Base-by-base conservation (phyloP, 2,888 invertebrate species). In the Heteropelma amictum region DNA sequence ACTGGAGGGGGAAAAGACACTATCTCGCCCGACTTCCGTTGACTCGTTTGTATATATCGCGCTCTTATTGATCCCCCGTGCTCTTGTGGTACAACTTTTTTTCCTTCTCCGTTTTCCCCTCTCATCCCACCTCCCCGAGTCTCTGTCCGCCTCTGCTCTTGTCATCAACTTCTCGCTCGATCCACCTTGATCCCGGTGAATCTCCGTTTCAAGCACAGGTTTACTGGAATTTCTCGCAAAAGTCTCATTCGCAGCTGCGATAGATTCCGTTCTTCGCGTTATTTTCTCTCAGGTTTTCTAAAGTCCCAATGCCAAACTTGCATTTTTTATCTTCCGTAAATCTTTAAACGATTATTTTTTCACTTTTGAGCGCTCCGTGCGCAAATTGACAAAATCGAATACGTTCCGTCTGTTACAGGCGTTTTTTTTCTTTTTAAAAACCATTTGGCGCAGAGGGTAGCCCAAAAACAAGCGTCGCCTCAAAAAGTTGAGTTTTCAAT, bases 31-130 rank as follows among this genome's bases (percentile, higher is more conserved):
- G 79, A 84, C 83, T 84, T 86, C 83, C 84, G 86, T 81, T 80
- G 81, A 81, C 80, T 82, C 83, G 84, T 84, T 83, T 86, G 82
- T 83, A 81, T 83, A 83, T 83, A 82, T 81, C 80, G 80, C n/a
- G 79, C 84, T 82, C 83, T 85, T 86, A 86, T 85, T 86, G 86
- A 86, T 86, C 85, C 79, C 80, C 79, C 75, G 79, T 80, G 77
- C 78, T 72, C 64, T 53, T 7, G 28, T 67, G 72, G 67, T 67
- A 71, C 67, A 56, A 64, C 69, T 74, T 73, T 73, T 76, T 79
- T 42, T 54, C 67, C 42, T 5, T 51, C 40, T 49, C 56, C 75
- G 21, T 54, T 30, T 60, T 45, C 42, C 51, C 65, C 30, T 65
- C 71, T 68, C 79, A 76, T 80, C 17, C 77, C 80, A 12, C 23